Conservation (phyloP, 2,797 vertebrate genomes). For the Gallinago stenura region DNA sequence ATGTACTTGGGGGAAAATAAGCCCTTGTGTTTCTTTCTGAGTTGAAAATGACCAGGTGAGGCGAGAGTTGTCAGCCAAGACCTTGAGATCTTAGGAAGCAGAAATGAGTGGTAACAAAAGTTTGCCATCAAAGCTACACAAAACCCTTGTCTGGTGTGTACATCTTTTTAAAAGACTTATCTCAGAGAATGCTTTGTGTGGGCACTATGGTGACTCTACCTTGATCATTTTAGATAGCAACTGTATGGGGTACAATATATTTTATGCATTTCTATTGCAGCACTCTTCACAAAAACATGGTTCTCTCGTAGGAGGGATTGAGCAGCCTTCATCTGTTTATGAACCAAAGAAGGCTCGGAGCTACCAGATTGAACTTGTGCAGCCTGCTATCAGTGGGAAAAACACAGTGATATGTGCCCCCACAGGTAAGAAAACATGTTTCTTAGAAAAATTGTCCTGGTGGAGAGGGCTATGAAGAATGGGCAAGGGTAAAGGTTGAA, state of each 20-base stretch:
- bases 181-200: background rate
- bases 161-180: background rate
- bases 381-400: constrained; percentile 74
- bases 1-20: background rate
- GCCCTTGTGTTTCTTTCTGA: background rate
- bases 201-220: background rate
- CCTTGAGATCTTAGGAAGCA: background rate
- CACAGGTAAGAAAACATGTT: constrained; percentile 71
- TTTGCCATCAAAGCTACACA: background rate
- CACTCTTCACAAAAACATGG: background rate
- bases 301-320: background rate
- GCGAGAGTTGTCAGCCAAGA: background rate
- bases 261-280: background rate
- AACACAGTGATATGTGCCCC: constrained; percentile 81
- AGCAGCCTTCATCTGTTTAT: background rate
- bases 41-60: background rate
- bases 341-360: constrained; percentile 36
- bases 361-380: constrained; percentile 79
- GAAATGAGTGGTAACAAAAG: accelerated
- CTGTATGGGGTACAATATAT: background rate
- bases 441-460: background rate
- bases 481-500: background rate
- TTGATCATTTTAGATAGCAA: background rate
- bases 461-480: background rate
- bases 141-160: background rate